These are phyloP conservation scores for Hecatera dysodea DNA, from an alignment of 2,888 invertebrate genomes.

Conservation along the genomic window DNA sequence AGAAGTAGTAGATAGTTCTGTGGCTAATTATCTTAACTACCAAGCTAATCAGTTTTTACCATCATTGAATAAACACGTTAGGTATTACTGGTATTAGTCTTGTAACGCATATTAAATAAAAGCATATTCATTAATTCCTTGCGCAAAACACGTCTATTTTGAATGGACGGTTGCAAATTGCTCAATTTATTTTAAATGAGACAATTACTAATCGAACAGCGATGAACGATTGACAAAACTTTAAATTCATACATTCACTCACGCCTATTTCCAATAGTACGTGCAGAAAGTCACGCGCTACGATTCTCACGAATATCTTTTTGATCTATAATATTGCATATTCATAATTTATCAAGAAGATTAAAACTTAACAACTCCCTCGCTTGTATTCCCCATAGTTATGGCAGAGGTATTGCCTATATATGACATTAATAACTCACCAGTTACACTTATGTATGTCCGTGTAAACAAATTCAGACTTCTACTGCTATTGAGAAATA, in stretches of 20 bases:
- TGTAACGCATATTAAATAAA: too few species aligned
- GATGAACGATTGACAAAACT: conserved; percentile 33
- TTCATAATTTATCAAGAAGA: too few species aligned
- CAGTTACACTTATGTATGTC: not conserved
- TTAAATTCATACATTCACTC: conserved; percentile 30
- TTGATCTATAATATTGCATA: not conserved
- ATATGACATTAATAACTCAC: not conserved
- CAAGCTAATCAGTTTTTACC: too few species aligned
- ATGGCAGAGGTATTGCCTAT: too few species aligned
- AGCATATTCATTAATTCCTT: too few species aligned
- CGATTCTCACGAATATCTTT: not conserved
- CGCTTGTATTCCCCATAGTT: too few species aligned
- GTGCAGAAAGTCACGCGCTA: conserved; percentile 14
- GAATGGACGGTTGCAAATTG: not conserved
- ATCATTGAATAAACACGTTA: too few species aligned
- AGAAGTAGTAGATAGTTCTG: too few species aligned
- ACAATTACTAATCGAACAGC: conserved; percentile 30
- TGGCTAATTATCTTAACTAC: too few species aligned
- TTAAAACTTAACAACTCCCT: too few species aligned
- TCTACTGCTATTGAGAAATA: not conserved
- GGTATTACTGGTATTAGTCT: too few species aligned
- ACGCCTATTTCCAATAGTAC: conserved; percentile 23
- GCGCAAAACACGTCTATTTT: not conserved
- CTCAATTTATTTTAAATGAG: conserved; percentile 22
- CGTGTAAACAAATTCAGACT: too few species aligned